These are phyloP conservation scores for Hydractinia echinata DNA, from an alignment of 30 jellyfish, hydroid and myxozoan species.

Conservation along the genomic window DNA sequence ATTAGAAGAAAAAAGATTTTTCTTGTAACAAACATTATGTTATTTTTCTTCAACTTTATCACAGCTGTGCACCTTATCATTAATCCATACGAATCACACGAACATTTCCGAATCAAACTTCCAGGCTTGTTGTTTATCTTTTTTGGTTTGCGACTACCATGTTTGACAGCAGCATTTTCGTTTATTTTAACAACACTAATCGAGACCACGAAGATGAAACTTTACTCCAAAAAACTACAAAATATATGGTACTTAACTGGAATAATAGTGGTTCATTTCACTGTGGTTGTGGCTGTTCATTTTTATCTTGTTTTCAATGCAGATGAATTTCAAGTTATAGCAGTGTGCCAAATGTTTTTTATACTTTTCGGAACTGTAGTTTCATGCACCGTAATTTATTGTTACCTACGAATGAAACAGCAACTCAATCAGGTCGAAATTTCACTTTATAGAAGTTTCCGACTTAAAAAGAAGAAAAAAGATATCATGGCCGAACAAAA, in stretches of 20 bases:
- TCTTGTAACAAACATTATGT: neutral
- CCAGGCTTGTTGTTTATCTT: conserved; percentile 16
- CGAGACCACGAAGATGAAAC: neutral
- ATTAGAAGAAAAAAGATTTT: conserved; percentile 16
- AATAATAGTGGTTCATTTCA: neutral
- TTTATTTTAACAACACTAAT: conserved; percentile 2
- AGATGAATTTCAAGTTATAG: neutral
- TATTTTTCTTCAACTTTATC: conserved; percentile 9
- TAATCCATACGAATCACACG: conserved; percentile 7
- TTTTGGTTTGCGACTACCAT: neutral
- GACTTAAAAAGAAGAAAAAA: neutral
- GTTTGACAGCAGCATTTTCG: conserved; percentile 11
- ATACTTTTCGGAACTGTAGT: conserved; percentile 13
- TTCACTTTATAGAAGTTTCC: neutral
- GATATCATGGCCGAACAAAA: neutral
- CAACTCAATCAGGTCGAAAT: conserved; percentile 2
- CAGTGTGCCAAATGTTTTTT: conserved; percentile 14
- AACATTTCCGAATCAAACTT: conserved; percentile 14
- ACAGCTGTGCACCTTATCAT: conserved; percentile 8
- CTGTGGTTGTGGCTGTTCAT: neutral
- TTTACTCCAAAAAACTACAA: conserved; percentile 7
- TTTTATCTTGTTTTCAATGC: neutral
- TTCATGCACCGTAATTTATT: neutral
- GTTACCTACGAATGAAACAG: conserved; percentile 6
- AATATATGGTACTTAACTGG: neutral